Evolutionary conservation across 92 coral and sea anemone genomes (phyloP), one percentile per base, ranked within the genome.

Genomic region (Palythoa grandiflora): DNA sequence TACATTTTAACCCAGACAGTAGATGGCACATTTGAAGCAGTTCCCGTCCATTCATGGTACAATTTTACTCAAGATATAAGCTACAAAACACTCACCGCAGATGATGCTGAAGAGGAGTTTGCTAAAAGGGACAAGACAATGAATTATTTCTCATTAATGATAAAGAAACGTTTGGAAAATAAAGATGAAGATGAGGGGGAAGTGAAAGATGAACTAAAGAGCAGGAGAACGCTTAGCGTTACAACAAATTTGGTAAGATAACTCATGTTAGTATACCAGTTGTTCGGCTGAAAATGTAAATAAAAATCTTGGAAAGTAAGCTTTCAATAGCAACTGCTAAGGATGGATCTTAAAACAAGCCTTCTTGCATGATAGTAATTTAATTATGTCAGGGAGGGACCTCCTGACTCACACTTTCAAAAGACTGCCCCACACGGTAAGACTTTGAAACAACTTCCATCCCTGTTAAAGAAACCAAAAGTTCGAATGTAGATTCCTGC

Each of bases 11-110:
- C 99, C 2, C 98, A 97, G 89, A 93, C 95, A 40, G 92, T 92
- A 50, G 99, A 97, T 71, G 99, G 99, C 0, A 96, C 99, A 54
- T 97, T 97, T 87, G 98, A 97, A 80, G 99, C 99, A 35, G 93
- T 89, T 5, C 99, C 99, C 0, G 98, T 97, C 50, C 90, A 92
- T 65, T 89, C 95, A 40, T 94, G 96, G 96, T 97, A 91, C 86
- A 95, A 93, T 63, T 97, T 97, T 83, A 95, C 96, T 5, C 98
- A 95, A n/a, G 94, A 92, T 80, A 97, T 97, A 37, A 95, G 89
- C 39, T 95, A 97, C 84, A 89, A 93, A 7, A 97, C 99, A 2
- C 88, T 97, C 75, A 97, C 98, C 21, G 93, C 94, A 10, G 99
- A 97, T 38, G 99, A 97, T 53, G 99, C 98, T 12, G 99, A 97